Evolutionary conservation across 2,113 vertebrate genomes (phyloP).

Genomic region (Chaetorhynchus papuensis): DNA sequence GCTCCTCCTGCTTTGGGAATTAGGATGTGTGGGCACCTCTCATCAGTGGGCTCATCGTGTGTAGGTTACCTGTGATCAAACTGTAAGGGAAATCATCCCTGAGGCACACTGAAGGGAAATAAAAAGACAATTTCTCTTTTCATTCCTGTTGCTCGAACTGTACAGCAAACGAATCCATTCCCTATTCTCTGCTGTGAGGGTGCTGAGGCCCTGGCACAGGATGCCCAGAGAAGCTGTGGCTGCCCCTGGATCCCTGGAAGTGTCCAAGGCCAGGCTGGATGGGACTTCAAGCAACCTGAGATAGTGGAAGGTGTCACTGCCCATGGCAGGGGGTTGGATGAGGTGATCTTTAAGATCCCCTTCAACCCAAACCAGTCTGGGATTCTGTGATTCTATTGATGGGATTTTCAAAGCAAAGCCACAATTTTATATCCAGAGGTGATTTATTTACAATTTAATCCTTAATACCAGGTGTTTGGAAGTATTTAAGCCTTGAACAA

Average conservation of each 20-base stretch:
- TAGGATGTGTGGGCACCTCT: background rate
- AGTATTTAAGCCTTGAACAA: background rate
- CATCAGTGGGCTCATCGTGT: background rate
- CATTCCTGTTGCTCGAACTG: background rate
- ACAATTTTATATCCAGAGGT: background rate
- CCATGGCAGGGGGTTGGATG: background rate
- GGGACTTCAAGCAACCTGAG: accelerated
- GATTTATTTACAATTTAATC: background rate
- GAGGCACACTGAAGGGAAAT: background rate
- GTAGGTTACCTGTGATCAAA: background rate
- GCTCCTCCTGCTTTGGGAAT: background rate
- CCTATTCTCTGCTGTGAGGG: background rate
- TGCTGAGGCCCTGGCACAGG: background rate
- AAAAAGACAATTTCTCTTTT: background rate
- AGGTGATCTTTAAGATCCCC: background rate
- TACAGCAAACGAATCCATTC: background rate
- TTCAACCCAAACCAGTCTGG: background rate
- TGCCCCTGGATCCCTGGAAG: background rate
- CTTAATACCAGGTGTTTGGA: background rate
- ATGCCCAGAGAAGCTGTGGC: background rate
- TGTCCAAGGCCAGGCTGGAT: background rate
- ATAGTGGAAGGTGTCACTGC: background rate
- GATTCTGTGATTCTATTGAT: background rate
- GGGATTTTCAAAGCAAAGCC: background rate
- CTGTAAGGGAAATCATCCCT: background rate